Evolutionary conservation across 2,888 invertebrate species (phyloP), one percentile per base, ranked within the genome.

Genomic region (Tinea pellionella): DNA sequence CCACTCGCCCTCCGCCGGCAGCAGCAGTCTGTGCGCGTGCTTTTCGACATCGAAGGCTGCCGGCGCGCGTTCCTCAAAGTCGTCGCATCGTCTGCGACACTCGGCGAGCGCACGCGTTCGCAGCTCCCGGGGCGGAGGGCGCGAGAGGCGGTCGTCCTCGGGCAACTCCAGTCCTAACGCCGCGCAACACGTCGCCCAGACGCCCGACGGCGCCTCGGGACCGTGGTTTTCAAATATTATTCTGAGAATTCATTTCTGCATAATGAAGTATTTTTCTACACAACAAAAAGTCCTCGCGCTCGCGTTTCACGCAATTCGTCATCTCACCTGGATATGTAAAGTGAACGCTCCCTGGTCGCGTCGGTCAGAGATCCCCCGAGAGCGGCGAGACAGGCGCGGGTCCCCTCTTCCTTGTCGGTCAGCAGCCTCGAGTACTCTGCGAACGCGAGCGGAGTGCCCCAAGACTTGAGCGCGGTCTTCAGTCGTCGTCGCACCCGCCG

Each of bases 1-100:
- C 63, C 63, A 62, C 61, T 63, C 62, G 6, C 53, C 62, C 19
- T 13, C 51, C 16, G 16, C 18, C 29, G 62, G 73, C 70, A 70
- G 65, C 69, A 71, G 63, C 66, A 66, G 67, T 68, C 67, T 32
- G 69, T 70, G 61, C 71, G 69, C 61, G 66, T 66, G 53, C 65
- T 60, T 63, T 66, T 74, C 42, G 30, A 11, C 66, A 66, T 64
- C 64, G 68, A 66, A 32, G 69, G 70, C 62, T 70, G 69, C 61
- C 67, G 66, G 56, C 66, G 60, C 63, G 66, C 74, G 62, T 63
- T 18, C 19, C 55, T 55, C 55, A 11, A 29, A 8, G n/a, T 42
- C 42, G 12, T 41, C 42, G 37, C 58, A 37, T 13, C 58, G 37
- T 11, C 37, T 3, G 7, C 12, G 2, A 15, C 58, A 58, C 32